Percentiles rank a stretch among this genome's conserved stretches.
Evolutionary conservation across 1,140 invertebrate species (phyloP).

Genomic region (Epicauta chinensis): DNA sequence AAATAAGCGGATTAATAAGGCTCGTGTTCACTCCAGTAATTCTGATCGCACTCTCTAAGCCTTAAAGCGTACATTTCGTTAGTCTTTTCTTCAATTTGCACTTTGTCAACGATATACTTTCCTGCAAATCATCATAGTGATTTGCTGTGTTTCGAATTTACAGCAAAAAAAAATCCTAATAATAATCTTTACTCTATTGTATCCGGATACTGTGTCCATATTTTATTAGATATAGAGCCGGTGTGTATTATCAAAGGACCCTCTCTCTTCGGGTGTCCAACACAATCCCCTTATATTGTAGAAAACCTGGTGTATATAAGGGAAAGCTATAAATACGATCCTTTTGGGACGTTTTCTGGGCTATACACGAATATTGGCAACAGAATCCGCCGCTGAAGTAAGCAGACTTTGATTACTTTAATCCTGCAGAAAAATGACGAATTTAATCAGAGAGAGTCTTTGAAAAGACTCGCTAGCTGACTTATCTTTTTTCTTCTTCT

Average conservation of each 20-base stretch:
- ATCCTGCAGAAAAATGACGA: slow-evolving; percentile 20
- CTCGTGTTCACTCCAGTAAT: slow-evolving; percentile 10
- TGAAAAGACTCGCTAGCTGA: slow-evolving; percentile 8
- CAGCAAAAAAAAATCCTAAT: no score
- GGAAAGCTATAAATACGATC: slow-evolving; percentile 18
- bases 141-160: no score
- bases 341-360: slow-evolving; percentile 14
- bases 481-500: slow-evolving; percentile 3
- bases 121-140: no score
- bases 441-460: slow-evolving; percentile 19
- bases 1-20: slow-evolving; percentile 14
- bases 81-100: slow-evolving; percentile 3
- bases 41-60: slow-evolving; percentile 11
- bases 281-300: slow-evolving; percentile 23
- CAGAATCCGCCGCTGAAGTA: slow-evolving; percentile 1
- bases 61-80: slow-evolving; percentile 8
- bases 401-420: slow-evolving; percentile 21
- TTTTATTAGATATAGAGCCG: slow-evolving; percentile 24
- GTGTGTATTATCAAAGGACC: slow-evolving; percentile 26
- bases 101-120: no score
- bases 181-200: slow-evolving; percentile 24
- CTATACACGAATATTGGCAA: neutral
- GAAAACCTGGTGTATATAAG: slow-evolving; percentile 4
- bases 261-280: slow-evolving; percentile 4
- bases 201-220: slow-evolving; percentile 19